These are phyloP conservation scores for Rhinogobius similis DNA, from an alignment of 2,113 vertebrate species.

Conservation along the genomic window DNA sequence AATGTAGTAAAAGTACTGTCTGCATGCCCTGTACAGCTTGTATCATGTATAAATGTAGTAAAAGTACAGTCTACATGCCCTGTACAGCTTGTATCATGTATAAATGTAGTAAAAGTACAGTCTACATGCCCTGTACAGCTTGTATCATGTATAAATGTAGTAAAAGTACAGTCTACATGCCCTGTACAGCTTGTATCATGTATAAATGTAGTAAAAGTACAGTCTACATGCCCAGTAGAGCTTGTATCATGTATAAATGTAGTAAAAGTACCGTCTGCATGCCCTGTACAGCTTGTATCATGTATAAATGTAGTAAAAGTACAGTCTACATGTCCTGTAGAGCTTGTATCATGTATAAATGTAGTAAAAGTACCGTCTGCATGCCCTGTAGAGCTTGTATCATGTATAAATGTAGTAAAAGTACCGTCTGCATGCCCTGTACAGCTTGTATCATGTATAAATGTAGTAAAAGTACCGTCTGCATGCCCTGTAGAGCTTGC, in stretches of 20 bases:
- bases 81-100: neutral
- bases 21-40: neutral
- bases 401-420: neutral
- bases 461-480: slow-evolving; percentile 3
- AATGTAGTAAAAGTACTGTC: neutral
- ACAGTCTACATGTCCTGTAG: neutral
- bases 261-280: neutral
- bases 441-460: neutral
- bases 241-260: neutral
- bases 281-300: neutral
- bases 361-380: neutral
- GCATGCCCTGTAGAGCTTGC: slow-evolving; percentile 93
- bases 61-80: neutral
- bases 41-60: neutral
- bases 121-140: neutral
- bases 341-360: neutral
- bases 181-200: neutral
- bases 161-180: neutral
- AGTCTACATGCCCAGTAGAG: neutral
- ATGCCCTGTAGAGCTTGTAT: neutral
- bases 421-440: neutral
- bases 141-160: neutral
- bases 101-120: neutral
- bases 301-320: neutral
- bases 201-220: neutral